Base-by-base conservation (phyloP, 2,113 vertebrate species). In the Daboia siamensis region DNA sequence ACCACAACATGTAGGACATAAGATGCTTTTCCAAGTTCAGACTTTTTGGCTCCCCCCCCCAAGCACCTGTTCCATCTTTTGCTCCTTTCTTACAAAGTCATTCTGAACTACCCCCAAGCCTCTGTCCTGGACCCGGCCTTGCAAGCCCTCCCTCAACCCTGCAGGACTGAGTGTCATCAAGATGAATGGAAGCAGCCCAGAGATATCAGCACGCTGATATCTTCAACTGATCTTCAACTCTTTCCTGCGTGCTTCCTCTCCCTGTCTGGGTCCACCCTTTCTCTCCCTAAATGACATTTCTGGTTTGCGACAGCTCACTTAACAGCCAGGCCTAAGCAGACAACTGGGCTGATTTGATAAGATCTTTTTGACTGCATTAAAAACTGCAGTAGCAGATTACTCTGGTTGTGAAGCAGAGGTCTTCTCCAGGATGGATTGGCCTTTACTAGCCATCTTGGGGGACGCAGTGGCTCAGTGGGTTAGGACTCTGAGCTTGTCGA, bases 301-400 rank as follows among this genome's bases (percentile, higher is more conserved):
- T 93, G 95, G 93, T 93, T 48, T 21, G 90, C 90, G 95, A 91
- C 94, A 95, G 93, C 90, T 96, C 92, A 21, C 88, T 93, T 93
- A 26, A 15, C 85, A 92, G 92, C 48, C 0, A 26, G 91, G 54
- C 92, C 94, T 54, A 57, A 57, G 87, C 93, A 95, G 90, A 88
- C 54, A 93, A 93, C 57, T 90, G 84, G 93, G 39, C 87, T 0
- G 23, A 52, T 57, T 4, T 88, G 90, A 29, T 55, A 91, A 91
- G 39, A 93, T 7, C 55, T 85, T 33, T 59, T 0, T 5, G 84
- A 87, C 94, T 52, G 74, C 48, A 6, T 1, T 93, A 0, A 1
- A 92, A 89, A 21, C 15, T 84, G 93, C 55, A 91, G 80, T 91
- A 21, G 46, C 59, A 54, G 2, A n/a, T 92, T 84, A 3, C 93